Evolutionary conservation across 2,888 invertebrate species (phyloP).

Genomic region (Drosophila stalkeri): DNA sequence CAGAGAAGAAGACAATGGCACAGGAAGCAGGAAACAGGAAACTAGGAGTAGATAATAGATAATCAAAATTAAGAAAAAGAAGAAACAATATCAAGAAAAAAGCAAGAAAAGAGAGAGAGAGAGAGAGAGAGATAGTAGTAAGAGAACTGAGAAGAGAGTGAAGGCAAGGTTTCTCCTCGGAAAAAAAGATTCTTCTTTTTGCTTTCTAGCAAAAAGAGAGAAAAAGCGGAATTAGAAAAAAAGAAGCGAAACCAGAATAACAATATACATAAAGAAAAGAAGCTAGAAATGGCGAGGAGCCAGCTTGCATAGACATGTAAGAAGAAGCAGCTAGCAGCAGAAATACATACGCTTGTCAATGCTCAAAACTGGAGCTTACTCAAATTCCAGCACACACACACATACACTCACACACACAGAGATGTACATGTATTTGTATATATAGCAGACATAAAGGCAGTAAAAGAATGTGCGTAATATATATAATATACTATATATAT

Average conservation of each 20-base stretch:
- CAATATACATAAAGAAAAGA: neutral
- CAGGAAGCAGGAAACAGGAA: neutral
- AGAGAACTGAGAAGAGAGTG: too few species aligned
- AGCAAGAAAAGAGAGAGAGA: too few species aligned
- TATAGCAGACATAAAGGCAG: conserved; percentile 15
- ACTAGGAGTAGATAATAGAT: neutral
- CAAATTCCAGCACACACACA: conserved; percentile 20
- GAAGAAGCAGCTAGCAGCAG: neutral
- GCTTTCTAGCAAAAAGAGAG: neutral
- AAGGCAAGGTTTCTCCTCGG: too few species aligned
- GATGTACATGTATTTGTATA: neutral
- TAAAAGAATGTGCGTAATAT: conserved; percentile 31
- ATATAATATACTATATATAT: conserved; percentile 4
- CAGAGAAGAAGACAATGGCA: neutral
- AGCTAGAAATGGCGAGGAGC: neutral
- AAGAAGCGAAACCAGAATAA: neutral
- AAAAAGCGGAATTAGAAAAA: neutral
- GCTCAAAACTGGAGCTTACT: conserved; percentile 15
- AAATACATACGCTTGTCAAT: conserved; percentile 18
- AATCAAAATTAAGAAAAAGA: too few species aligned
- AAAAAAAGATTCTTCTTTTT: too few species aligned
- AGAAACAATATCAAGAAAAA: neutral
- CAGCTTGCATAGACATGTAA: neutral
- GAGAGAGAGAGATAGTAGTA: too few species aligned
- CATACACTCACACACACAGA: neutral